A percentile compares a stretch with the other conserved stretches of the same genome.
Evolutionary conservation across 2,113 vertebrate genomes (phyloP).

Genomic region (Hippopotamus amphibius): DNA sequence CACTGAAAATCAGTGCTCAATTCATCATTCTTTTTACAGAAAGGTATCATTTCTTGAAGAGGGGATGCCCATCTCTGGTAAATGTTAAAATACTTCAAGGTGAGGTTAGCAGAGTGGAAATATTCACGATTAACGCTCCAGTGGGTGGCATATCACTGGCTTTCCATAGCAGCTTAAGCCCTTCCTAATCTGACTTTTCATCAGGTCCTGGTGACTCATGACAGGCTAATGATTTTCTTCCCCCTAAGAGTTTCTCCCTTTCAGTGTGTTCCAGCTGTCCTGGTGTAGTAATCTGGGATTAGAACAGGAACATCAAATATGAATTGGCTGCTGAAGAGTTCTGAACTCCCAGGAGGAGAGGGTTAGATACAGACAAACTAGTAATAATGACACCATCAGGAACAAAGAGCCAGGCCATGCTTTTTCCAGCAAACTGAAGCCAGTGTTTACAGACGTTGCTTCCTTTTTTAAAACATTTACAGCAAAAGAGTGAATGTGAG

Average conservation of each 20-base stretch:
- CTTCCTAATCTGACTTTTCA: slow-evolving; percentile 61
- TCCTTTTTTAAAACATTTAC: background rate
- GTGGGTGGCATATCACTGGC: background rate
- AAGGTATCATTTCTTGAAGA: background rate
- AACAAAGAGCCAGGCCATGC: background rate
- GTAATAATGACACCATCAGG: background rate
- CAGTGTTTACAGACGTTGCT: background rate
- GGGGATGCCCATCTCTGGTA: background rate
- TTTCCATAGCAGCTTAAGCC: background rate
- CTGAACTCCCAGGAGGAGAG: slow-evolving; percentile 8
- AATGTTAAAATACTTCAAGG: slow-evolving; percentile 38
- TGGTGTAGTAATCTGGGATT: slow-evolving; percentile 54
- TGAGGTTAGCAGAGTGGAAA: background rate
- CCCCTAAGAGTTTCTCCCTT: background rate
- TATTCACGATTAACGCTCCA: background rate
- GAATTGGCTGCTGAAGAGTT: slow-evolving; percentile 52
- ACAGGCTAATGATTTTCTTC: slow-evolving; percentile 59
- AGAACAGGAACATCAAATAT: slow-evolving; percentile 55
- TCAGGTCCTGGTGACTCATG: slow-evolving; percentile 15
- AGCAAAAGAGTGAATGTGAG: background rate
- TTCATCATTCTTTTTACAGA: slow-evolving; percentile 35
- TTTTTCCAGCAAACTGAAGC: background rate
- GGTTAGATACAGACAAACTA: background rate
- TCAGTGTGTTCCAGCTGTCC: background rate
- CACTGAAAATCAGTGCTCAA: background rate